Evolutionary conservation across 2,888 invertebrate species (phyloP), one percentile per base, ranked within the genome.

Genomic region (Pollenia angustigena): DNA sequence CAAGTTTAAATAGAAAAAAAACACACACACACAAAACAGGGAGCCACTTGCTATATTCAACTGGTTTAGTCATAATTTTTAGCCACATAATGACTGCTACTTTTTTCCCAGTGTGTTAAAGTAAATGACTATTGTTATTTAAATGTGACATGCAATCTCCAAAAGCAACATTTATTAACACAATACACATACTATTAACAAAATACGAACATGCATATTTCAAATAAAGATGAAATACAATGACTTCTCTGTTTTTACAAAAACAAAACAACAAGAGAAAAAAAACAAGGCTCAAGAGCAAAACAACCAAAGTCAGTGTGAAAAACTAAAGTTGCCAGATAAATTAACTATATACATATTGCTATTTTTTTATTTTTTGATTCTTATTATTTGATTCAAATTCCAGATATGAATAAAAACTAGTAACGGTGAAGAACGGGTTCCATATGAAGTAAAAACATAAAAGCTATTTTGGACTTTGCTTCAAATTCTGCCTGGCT

Each of bases 101-200:
- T 40, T 44, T 71, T 69, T 56, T 79, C 12, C 14, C 4, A 23
- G 52, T 52, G 42, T 66, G 58, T 56, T 32, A 9, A 42, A 69
- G 1, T 56, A 40, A 60, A 48, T 23, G 16, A 60, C 42, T 79
- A 52, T n/a, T 46, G 56, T 32, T 74, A 32, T 64, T 71, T 16
- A 32, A 54, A 74, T 68, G 42, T 75, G 79, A 56, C 74, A 80
- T 69, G 79, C 66, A 69, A 80, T 69, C 74, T 64, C 52, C 60
- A 50, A 85, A 79, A 85, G 32, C 54, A 54, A 18, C 69, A 69
- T 48, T 72, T 52, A 74, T 66, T n/a, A 48, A 56, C 40, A 56
- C 42, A 32, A 68, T 11, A 52, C 32, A 58, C 10, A 52, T n/a
- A n/a, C n/a, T n/a, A n/a, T n/a, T 18, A 11, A 18, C 16, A 23